phyloP scores from a whole-genome alignment of 2,113 vertebrate genomes.

The Calidris pugnax region DNA sequence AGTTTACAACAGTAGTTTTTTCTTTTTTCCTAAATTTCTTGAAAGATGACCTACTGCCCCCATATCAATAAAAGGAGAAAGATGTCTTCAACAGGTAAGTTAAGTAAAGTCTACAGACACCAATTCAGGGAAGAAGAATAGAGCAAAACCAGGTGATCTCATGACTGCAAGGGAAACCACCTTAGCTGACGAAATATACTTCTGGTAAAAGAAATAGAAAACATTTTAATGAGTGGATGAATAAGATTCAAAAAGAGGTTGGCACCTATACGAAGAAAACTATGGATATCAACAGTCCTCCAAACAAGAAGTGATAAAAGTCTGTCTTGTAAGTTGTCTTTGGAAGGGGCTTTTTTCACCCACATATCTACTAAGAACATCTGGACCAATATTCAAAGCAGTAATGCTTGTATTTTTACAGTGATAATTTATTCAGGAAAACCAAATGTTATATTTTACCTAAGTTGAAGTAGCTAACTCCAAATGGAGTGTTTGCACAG shows the following conservation, averaged over 20 bases:
- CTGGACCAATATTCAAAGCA: neutral
- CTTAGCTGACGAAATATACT: neutral
- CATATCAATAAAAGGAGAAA: neutral
- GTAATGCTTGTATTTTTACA: neutral
- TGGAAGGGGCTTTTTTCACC: neutral
- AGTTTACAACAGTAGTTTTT: neutral
- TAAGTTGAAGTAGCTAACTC: neutral
- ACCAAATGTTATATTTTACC: neutral
- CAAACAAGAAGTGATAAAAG: neutral
- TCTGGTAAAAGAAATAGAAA: neutral
- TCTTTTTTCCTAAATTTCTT: neutral
- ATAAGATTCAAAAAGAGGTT: neutral
- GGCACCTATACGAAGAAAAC: neutral
- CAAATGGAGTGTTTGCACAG: neutral
- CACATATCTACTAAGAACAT: neutral
- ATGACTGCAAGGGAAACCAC: neutral
- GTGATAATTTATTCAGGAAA: neutral
- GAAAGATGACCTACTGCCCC: neutral
- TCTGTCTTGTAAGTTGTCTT: neutral
- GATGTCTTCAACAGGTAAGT: neutral
- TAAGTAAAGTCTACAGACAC: neutral
- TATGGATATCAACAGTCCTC: neutral
- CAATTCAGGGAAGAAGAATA: neutral
- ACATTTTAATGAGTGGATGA: neutral
- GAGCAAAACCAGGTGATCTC: neutral